Percentiles rank a stretch among this genome's conserved stretches.
These are phyloP conservation scores for Euplexia lucipara DNA, from an alignment of 2,888 invertebrate genomes.

Conservation along the genomic window DNA sequence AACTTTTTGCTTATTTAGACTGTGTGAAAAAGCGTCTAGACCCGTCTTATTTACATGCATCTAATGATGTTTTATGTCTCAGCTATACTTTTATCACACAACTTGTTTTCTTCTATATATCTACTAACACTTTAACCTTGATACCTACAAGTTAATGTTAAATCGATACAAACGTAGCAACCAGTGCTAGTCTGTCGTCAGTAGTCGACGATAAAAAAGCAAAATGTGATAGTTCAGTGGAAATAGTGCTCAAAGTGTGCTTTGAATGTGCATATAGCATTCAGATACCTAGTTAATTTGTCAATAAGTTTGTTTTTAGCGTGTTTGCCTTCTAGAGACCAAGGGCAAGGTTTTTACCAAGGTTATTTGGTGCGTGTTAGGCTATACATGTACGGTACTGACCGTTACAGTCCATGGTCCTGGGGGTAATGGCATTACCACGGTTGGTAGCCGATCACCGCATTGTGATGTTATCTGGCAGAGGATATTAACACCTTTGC, in stretches of 20 bases:
- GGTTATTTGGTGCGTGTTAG: not conserved
- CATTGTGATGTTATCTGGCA: slow-evolving; percentile 11
- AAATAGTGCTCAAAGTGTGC: slow-evolving; percentile 34
- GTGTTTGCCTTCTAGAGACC: not conserved
- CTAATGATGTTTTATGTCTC: too few relatives aligned
- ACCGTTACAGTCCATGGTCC: slow-evolving; percentile 36
- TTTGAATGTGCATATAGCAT: slow-evolving; percentile 17
- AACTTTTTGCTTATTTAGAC: too few relatives aligned
- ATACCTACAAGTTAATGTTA: slow-evolving; percentile 25
- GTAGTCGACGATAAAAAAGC: slow-evolving; percentile 24
- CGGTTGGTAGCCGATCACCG: slow-evolving; percentile 51
- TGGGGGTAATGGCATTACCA: slow-evolving; percentile 45
- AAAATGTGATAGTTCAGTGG: slow-evolving; percentile 44
- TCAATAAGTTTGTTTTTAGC: not conserved
- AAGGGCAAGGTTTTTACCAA: slow-evolving; percentile 12
- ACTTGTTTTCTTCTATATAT: too few relatives aligned
- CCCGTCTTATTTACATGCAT: too few relatives aligned
- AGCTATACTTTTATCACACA: too few relatives aligned
- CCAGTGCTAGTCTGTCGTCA: slow-evolving; percentile 21
- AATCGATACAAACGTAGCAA: slow-evolving; percentile 60
- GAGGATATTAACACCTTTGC: slow-evolving; percentile 17
- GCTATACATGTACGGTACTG: not conserved
- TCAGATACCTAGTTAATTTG: not conserved
- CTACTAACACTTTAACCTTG: slow-evolving; percentile 50
- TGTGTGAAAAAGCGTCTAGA: too few relatives aligned